These are phyloP conservation scores for Anolis sagrei DNA, from an alignment of 2,113 vertebrate species.

Conservation along the genomic window DNA sequence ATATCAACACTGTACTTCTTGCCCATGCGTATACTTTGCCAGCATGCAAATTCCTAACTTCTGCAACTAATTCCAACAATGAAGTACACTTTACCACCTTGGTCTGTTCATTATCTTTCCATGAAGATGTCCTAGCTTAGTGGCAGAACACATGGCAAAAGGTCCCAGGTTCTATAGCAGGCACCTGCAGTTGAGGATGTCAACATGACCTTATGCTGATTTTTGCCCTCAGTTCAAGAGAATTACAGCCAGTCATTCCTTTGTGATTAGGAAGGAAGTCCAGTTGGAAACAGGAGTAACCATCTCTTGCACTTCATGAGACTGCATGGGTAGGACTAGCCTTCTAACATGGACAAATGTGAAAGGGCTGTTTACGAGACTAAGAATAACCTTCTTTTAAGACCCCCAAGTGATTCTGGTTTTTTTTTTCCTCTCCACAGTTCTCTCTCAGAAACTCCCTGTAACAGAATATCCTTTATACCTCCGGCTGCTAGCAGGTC, in stretches of 20 bases:
- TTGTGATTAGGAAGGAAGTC: background rate
- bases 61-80: too few species aligned
- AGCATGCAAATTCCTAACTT: too few species aligned
- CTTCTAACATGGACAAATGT: background rate
- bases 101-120: too few species aligned
- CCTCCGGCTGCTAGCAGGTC: conserved; percentile 88
- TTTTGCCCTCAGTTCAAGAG: background rate
- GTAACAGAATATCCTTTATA: conserved; percentile 87
- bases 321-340: background rate
- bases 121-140: too few species aligned
- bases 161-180: too few species aligned
- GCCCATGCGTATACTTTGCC: background rate
- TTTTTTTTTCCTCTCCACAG: conserved; percentile 69
- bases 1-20: background rate
- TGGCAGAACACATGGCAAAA: too few species aligned
- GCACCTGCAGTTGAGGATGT: too few species aligned
- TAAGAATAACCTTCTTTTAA: background rate
- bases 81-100: too few species aligned
- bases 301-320: background rate
- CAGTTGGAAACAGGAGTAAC: background rate
- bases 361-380: background rate
- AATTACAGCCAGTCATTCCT: background rate
- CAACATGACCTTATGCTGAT: background rate
- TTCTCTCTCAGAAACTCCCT: conserved; percentile 92
- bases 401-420: background rate